Evolutionary conservation across 2,113 vertebrate genomes (phyloP), one percentile per base, ranked within the genome.

Genomic region (Antigone vipio): DNA sequence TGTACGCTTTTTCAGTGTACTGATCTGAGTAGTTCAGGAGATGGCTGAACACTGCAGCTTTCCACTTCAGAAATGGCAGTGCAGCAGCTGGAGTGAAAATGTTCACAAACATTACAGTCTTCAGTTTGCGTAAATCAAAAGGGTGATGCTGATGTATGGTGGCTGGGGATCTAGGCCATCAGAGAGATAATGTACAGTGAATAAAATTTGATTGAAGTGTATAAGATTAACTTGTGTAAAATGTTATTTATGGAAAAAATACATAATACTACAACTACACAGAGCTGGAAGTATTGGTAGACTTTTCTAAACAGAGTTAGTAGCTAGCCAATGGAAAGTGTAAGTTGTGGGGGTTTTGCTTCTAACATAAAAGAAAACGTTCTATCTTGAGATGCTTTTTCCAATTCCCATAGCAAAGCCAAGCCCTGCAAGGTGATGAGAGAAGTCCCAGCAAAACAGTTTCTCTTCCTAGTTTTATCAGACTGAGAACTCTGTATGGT

Each of bases 71-170:
- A 93, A 81, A 55, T 63, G 50, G 42, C 20, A 89, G 24, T 35
- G 47, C 47, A 86, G 64, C 84, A 91, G 50, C 77, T 86, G 73
- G 60, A 75, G 18, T 47, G 35, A 59, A 77, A 81, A 66, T 19
- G 20, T 55, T 84, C 63, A 12, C 0, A 1, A 52, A 23, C 0
- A 3, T 50, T 50, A 15, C 3, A 40, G 5, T 78, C 72, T 78
- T 50, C 30, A 44, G 19, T 42, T 71, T 64, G 38, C 30, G 11
- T 72, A 40, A 78, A 77, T 73, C 47, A 24, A 45, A 49, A 53
- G n/a, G 34, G 30, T 69, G 68, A 69, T 24, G 29, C 50, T 81
- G 56, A 44, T 19, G 6, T 59, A 60, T 55, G 32, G 35, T 44
- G 38, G 52, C 64, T 91, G 69, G 35, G 9, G 15, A 56, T 72